Percentiles rank a stretch among this genome's conserved stretches.
These are phyloP conservation scores for Andrena chrysosceles DNA, from an alignment of 2,888 invertebrate species.

Conservation along the genomic window DNA sequence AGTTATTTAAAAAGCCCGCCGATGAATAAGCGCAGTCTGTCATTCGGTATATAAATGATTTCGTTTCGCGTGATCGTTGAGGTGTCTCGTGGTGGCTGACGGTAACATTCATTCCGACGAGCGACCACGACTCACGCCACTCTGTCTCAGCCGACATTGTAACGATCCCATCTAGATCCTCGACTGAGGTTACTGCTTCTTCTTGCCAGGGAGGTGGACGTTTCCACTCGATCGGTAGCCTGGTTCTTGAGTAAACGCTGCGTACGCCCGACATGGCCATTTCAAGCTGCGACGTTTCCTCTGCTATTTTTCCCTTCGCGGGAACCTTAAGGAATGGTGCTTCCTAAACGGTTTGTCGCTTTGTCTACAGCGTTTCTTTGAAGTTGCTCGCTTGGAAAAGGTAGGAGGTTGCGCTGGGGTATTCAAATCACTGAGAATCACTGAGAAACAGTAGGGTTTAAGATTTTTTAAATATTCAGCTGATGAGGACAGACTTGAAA, in stretches of 20 bases:
- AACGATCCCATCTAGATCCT: constrained; percentile 70
- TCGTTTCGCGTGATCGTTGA: constrained; percentile 79
- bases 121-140: constrained; percentile 72
- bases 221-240: constrained; percentile 46
- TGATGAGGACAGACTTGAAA: too few species aligned
- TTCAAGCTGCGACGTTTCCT: constrained; percentile 11
- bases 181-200: constrained; percentile 62
- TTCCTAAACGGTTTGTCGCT: not conserved
- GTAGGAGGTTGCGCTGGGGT: too few species aligned
- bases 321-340: not conserved
- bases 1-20: constrained; percentile 59
- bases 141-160: constrained; percentile 60
- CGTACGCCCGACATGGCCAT: constrained; percentile 4
- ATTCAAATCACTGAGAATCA: not conserved
- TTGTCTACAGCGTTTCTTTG: not conserved
- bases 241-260: constrained; percentile 27
- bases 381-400: not conserved
- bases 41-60: constrained; percentile 80
- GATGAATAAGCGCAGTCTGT: constrained; percentile 71
- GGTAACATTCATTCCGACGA: constrained; percentile 76
- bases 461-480: not conserved
- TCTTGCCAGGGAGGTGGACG: constrained; percentile 52
- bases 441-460: not conserved
- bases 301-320: not conserved
- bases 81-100: constrained; percentile 76